Evolutionary conservation across 2,888 invertebrate species (phyloP).

Genomic region (Oeneis ivallda): DNA sequence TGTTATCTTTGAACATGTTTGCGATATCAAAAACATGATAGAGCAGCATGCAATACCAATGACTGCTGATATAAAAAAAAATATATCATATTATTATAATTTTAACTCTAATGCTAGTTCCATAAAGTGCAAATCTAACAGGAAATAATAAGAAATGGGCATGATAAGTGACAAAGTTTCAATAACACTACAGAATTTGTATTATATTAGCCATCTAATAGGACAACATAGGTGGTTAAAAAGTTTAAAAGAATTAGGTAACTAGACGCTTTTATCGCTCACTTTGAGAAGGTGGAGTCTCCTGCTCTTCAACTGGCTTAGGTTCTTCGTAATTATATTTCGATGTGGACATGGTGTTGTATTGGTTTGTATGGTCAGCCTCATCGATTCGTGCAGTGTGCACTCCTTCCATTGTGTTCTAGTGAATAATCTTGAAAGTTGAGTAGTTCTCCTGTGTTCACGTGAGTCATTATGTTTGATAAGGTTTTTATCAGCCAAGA

Average conservation of each 20-base stretch:
- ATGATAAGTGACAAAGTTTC: neutral
- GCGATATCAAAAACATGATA: too few relatives aligned
- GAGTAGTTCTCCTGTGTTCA: conserved; percentile 83
- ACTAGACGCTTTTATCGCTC: conserved; percentile 40
- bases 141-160: neutral
- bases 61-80: too few relatives aligned
- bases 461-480: conserved; percentile 57
- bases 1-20: too few relatives aligned
- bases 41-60: too few relatives aligned
- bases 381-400: conserved; percentile 86
- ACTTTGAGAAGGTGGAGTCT: conserved; percentile 56
- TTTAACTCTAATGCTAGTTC: neutral
- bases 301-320: conserved; percentile 56
- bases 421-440: conserved; percentile 89
- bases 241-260: too few relatives aligned
- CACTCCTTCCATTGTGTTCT: conserved; percentile 80
- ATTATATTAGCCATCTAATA: too few relatives aligned
- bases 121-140: neutral
- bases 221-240: neutral
- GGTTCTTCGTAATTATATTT: conserved; percentile 68
- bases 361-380: conserved; percentile 79
- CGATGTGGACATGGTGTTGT: conserved; percentile 68
- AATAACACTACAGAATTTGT: neutral
- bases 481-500: neutral
- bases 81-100: too few relatives aligned